phyloP scores from a whole-genome alignment of 2,797 vertebrate genomes.

The Microcaecilia unicolor region DNA sequence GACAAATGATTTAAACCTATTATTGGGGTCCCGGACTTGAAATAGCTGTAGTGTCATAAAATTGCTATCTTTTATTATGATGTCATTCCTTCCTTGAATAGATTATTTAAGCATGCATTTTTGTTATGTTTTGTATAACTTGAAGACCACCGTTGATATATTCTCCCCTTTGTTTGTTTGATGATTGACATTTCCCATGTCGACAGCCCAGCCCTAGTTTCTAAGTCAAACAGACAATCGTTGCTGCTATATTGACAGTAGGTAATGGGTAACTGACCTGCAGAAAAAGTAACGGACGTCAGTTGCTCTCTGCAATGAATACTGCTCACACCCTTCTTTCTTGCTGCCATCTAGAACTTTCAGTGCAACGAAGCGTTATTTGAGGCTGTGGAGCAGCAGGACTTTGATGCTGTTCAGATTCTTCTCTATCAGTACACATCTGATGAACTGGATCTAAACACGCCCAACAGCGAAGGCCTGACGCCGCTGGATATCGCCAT shows the following conservation, averaged over 20 bases:
- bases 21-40: no score
- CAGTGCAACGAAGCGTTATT: constrained; percentile 84
- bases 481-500: constrained; percentile 87
- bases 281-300: background rate
- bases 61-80: no score
- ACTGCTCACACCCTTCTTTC: background rate
- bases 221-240: no score
- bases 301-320: background rate
- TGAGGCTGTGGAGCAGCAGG: constrained; percentile 92
- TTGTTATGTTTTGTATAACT: no score
- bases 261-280: background rate
- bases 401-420: constrained; percentile 83
- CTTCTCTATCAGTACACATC: constrained; percentile 79
- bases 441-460: constrained; percentile 91
- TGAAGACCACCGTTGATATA: no score
- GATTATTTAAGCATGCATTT: no score
- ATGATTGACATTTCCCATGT: no score
- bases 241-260: background rate
- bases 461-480: constrained; percentile 82
- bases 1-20: no score
- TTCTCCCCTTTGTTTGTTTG: no score
- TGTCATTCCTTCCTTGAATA: no score
- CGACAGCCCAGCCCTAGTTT: no score
- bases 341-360: constrained; percentile 59
- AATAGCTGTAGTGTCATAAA: no score